Percentiles rank a stretch among this genome's conserved stretches.
phyloP scores from a whole-genome alignment of 2,888 invertebrate genomes.

The Lasioglossum zephyrum region DNA sequence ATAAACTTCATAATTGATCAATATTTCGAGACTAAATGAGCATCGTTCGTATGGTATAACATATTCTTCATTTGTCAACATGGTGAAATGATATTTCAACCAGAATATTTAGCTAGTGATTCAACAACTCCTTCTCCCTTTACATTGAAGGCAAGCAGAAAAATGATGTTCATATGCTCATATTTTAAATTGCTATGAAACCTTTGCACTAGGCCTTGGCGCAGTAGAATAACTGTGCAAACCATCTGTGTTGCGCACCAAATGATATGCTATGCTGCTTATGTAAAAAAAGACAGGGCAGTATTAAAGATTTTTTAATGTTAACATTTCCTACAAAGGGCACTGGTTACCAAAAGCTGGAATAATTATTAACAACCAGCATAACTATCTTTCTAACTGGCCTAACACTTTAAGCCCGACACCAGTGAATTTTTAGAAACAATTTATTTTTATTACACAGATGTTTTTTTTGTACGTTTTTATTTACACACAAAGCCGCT shows the following conservation, averaged over 20 bases:
- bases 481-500: slow-evolving; percentile 56
- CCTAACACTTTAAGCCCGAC: slow-evolving; percentile 63
- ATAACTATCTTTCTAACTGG: slow-evolving; percentile 25
- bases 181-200: slow-evolving; percentile 46
- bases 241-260: slow-evolving; percentile 62
- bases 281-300: slow-evolving; percentile 32
- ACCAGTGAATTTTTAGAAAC: slow-evolving; percentile 14
- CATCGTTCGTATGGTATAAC: slow-evolving; percentile 22
- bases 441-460: slow-evolving; percentile 25
- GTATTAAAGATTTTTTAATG: slow-evolving; percentile 14
- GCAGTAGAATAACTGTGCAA: slow-evolving; percentile 54
- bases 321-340: slow-evolving; percentile 1
- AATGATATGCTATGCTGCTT: slow-evolving; percentile 43
- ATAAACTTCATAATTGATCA: slow-evolving; percentile 24
- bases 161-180: slow-evolving; percentile 44
- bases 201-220: slow-evolving; percentile 63
- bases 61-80: slow-evolving; percentile 16
- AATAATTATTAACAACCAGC: slow-evolving; percentile 35
- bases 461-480: slow-evolving; percentile 31
- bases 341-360: slow-evolving; percentile 25
- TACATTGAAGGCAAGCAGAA: slow-evolving; percentile 51
- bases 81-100: slow-evolving; percentile 22
- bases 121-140: slow-evolving; percentile 64
- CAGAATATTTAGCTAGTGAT: slow-evolving; percentile 30
- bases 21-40: slow-evolving; percentile 16